phyloP scores from a whole-genome alignment of 2,888 invertebrate species.

The Synergus itoensis region DNA sequence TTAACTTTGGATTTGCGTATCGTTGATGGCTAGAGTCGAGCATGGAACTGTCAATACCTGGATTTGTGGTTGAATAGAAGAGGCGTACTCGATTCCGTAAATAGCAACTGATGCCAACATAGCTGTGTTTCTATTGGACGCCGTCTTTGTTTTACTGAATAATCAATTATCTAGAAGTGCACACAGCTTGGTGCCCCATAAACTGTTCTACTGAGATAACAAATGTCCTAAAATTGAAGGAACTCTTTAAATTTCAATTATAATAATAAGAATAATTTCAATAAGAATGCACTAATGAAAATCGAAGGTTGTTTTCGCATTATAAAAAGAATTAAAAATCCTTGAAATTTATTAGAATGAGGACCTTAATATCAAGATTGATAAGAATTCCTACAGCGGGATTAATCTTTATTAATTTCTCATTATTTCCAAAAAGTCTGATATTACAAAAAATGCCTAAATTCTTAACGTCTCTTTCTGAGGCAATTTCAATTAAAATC shows the following conservation, averaged over 20 bases:
- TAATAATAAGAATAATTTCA: no score
- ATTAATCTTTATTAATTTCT: background rate
- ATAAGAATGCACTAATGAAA: no score
- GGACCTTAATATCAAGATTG: background rate
- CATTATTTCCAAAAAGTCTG: background rate
- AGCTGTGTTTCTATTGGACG: background rate
- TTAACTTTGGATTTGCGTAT: background rate
- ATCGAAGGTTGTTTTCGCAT: background rate
- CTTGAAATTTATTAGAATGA: background rate
- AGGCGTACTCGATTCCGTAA: constrained; percentile 14
- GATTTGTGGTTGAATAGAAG: constrained; percentile 24
- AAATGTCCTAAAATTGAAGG: background rate
- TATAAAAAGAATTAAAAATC: background rate
- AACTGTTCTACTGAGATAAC: background rate
- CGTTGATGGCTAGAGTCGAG: background rate
- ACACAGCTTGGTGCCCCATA: background rate
- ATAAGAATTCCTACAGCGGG: background rate
- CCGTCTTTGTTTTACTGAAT: constrained; percentile 12
- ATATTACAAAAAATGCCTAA: no score
- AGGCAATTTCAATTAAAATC: background rate
- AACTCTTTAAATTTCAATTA: no score
- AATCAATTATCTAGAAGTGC: background rate
- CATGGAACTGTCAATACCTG: constrained; percentile 20
- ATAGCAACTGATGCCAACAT: background rate
- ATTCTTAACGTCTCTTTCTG: background rate